Percentiles rank a stretch among this genome's conserved stretches.
Evolutionary conservation across 2,888 invertebrate genomes (phyloP).

Genomic region (Leistus spinibarbis): DNA sequence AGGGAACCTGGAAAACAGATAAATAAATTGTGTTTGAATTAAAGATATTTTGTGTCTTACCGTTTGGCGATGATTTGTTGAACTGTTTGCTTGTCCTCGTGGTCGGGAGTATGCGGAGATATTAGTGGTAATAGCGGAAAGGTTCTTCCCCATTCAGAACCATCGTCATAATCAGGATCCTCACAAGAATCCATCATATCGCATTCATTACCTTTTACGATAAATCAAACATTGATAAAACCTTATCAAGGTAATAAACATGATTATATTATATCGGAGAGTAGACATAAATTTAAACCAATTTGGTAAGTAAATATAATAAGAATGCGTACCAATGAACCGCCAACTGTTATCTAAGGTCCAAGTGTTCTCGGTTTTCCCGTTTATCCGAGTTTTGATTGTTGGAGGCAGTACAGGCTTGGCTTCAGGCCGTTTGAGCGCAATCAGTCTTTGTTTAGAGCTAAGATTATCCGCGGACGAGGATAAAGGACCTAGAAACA

Average conservation of each 20-base stretch:
- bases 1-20: slow-evolving; percentile 64
- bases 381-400: slow-evolving; percentile 57
- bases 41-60: slow-evolving; percentile 58
- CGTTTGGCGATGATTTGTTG: slow-evolving; percentile 80
- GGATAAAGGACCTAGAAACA: slow-evolving; percentile 59
- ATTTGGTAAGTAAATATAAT: background rate
- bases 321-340: slow-evolving; percentile 72
- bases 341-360: slow-evolving; percentile 91
- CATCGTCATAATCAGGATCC: slow-evolving; percentile 63
- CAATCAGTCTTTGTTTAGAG: slow-evolving; percentile 52
- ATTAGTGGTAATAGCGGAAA: slow-evolving; percentile 56
- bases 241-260: background rate
- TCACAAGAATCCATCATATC: slow-evolving; percentile 58
- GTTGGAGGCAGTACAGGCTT: slow-evolving; percentile 77
- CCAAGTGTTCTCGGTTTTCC: slow-evolving; percentile 68
- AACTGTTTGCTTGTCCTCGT: slow-evolving; percentile 69
- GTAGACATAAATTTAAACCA: background rate
- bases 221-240: background rate
- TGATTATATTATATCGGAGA: background rate
- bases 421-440: slow-evolving; percentile 62
- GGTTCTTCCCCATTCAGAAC: slow-evolving; percentile 56
- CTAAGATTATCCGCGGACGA: slow-evolving; percentile 74
- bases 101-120: slow-evolving; percentile 60
- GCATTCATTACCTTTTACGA: slow-evolving; percentile 58
- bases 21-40: too few relatives aligned